phyloP scores from a whole-genome alignment of 1,140 invertebrate genomes.

The Spodoptera litura region DNA sequence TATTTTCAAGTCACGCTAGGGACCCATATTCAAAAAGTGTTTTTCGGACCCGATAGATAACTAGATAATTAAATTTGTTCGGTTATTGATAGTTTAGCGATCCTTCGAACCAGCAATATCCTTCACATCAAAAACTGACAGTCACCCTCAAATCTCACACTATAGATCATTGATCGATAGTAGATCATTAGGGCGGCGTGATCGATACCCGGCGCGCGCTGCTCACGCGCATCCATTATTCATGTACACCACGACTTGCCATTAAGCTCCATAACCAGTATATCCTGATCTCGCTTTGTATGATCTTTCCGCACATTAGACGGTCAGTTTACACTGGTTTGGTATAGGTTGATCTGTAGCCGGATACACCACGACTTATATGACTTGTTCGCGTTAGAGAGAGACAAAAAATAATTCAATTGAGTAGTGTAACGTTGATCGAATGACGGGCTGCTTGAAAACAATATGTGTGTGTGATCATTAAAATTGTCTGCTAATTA shows the following conservation, averaged over 20 bases:
- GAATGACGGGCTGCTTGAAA: constrained; percentile 11
- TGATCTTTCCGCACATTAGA: too few species aligned
- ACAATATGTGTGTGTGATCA: neutral
- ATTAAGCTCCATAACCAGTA: too few species aligned
- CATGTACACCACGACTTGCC: neutral
- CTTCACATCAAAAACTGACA: neutral
- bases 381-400: constrained; percentile 7
- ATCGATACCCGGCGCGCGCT: constrained; percentile 38
- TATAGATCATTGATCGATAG: constrained; percentile 44
- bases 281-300: too few species aligned
- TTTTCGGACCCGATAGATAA: too few species aligned
- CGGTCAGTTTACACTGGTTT: too few species aligned
- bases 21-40: too few species aligned
- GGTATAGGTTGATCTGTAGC: too few species aligned
- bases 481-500: constrained; percentile 30
- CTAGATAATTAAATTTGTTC: too few species aligned
- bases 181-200: constrained; percentile 47
- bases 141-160: constrained; percentile 18
- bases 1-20: too few species aligned
- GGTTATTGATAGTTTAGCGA: too few species aligned
- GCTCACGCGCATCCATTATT: constrained; percentile 28
- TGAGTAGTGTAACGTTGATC: constrained; percentile 26
- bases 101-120: too few species aligned
- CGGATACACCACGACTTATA: neutral
- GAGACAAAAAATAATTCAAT: constrained; percentile 42